Percentiles rank a stretch among this genome's conserved stretches.
Conservation (phyloP, 2,113 vertebrate genomes). For the Merops nubicus region DNA sequence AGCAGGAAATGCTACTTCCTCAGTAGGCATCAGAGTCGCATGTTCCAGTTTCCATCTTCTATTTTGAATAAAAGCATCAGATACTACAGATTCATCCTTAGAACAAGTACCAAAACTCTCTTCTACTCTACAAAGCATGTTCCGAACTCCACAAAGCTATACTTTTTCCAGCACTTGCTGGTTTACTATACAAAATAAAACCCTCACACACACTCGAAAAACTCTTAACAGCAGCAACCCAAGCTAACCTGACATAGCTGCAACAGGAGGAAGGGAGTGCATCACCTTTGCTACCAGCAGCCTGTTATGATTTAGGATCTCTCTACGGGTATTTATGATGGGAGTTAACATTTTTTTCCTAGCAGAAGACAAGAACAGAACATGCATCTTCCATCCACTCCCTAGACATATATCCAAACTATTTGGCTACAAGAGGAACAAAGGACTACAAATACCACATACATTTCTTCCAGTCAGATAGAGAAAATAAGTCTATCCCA, state of each 20-base stretch:
- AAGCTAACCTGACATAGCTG: not conserved
- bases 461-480: not conserved
- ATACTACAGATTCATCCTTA: not conserved
- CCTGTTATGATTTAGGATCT: not conserved
- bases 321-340: rapidly evolving
- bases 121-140: not conserved
- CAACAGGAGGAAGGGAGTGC: not conserved
- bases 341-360: rapidly evolving
- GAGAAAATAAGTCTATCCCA: rapidly evolving
- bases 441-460: not conserved
- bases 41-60: not conserved
- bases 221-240: not conserved
- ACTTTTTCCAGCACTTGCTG: not conserved
- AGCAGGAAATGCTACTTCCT: not conserved
- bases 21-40: not conserved
- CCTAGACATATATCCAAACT: not conserved
- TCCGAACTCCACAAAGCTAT: not conserved
- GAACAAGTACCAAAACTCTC: not conserved
- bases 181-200: not conserved
- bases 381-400: not conserved
- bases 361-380: not conserved
- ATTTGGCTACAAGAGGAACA: not conserved
- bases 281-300: not conserved
- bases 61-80: not conserved
- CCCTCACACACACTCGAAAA: rapidly evolving